These are phyloP conservation scores for Andrena minutula DNA, from an alignment of 2,888 invertebrate genomes.

Conservation along the genomic window DNA sequence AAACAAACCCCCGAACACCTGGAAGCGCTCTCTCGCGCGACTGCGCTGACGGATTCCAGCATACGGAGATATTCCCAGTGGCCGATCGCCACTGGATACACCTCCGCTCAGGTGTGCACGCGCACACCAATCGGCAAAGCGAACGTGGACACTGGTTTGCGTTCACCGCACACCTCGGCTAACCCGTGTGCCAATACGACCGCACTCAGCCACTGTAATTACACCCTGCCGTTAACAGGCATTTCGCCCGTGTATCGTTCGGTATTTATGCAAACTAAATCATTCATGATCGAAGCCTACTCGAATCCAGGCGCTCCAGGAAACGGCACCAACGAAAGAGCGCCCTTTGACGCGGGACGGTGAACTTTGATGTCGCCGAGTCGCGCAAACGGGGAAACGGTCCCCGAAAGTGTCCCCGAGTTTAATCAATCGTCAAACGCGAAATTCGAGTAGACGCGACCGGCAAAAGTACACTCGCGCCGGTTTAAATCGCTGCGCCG, in stretches of 20 bases:
- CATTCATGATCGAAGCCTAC: slow-evolving; percentile 64
- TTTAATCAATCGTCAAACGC: slow-evolving; percentile 33
- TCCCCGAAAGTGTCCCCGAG: background rate
- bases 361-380: slow-evolving; percentile 11
- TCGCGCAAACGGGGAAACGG: slow-evolving; percentile 7
- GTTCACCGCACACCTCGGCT: slow-evolving; percentile 67
- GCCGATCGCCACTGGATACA: slow-evolving; percentile 40
- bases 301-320: background rate
- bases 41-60: slow-evolving; percentile 52
- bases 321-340: slow-evolving; percentile 20
- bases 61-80: slow-evolving; percentile 53
- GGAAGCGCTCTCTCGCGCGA: slow-evolving; percentile 20
- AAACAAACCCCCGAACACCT: slow-evolving; percentile 10
- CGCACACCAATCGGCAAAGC: slow-evolving; percentile 6
- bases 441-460: background rate
- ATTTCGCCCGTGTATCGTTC: slow-evolving; percentile 65
- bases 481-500: background rate
- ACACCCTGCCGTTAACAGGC: slow-evolving; percentile 70
- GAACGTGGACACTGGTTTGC: slow-evolving; percentile 29
- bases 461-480: background rate
- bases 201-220: slow-evolving; percentile 74
- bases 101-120: slow-evolving; percentile 34
- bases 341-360: slow-evolving; percentile 31
- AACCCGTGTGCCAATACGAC: slow-evolving; percentile 69
- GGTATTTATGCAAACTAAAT: slow-evolving; percentile 78